Percentiles rank a stretch among this genome's conserved stretches.
These are phyloP conservation scores for Sialis fuliginosa DNA, from an alignment of 2,888 invertebrate genomes.

Conservation along the genomic window DNA sequence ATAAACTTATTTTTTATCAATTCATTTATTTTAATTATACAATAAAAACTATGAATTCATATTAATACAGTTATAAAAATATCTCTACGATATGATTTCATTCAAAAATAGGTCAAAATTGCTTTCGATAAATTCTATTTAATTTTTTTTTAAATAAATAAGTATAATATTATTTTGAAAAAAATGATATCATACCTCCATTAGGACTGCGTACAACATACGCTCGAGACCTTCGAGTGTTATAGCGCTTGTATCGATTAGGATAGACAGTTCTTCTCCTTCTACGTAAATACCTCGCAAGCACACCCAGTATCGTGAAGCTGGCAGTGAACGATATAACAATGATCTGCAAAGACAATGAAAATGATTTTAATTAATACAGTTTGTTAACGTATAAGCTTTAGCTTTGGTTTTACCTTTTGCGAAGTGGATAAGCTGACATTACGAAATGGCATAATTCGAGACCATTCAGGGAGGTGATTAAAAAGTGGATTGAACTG, in stretches of 20 bases:
- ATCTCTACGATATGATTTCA: not conserved
- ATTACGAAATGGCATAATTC: constrained; percentile 25
- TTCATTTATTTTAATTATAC: too few species aligned
- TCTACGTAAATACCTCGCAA: constrained; percentile 64
- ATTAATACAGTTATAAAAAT: too few species aligned
- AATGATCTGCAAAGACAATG: constrained; percentile 35
- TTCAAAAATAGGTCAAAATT: not conserved
- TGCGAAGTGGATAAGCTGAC: constrained; percentile 45
- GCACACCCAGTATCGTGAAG: constrained; percentile 61
- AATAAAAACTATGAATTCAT: too few species aligned
- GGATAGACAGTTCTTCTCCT: constrained; percentile 44
- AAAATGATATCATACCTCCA: constrained; percentile 23
- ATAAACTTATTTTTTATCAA: too few species aligned
- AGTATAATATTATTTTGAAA: not conserved
- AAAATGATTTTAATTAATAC: not conserved
- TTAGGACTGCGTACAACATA: constrained; percentile 51
- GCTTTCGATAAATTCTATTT: too few species aligned
- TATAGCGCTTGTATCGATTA: constrained; percentile 34
- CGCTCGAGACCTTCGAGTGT: constrained; percentile 37
- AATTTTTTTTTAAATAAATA: too few species aligned
- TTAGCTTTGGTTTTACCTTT: constrained; percentile 31
- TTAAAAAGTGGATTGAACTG: constrained; percentile 36
- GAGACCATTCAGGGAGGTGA: constrained; percentile 34
- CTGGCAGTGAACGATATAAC: constrained; percentile 60
- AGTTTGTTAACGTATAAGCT: not conserved